Base-by-base conservation (phyloP, 2,888 invertebrate species). In the Monochamus alternatus region DNA sequence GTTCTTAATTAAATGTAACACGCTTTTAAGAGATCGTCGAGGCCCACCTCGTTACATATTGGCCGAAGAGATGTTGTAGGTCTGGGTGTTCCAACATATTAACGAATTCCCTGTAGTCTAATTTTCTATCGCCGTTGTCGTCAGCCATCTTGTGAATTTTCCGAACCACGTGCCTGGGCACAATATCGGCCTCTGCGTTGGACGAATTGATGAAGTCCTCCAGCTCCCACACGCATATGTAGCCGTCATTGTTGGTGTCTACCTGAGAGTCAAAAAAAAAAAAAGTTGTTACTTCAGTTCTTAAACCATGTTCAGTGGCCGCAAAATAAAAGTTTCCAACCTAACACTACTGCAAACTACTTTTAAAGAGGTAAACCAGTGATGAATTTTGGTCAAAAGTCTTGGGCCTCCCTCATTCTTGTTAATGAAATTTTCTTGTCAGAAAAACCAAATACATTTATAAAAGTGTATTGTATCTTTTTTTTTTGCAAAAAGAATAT, bases 71-170 rank as follows among this genome's bases (percentile, higher is more conserved):
- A 47, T 76, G 64, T 43, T 73, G 44, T 5, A 92, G 86, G 73
- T 92, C 91, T 0, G 92, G 91, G 70, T 90, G 86, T 80, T 91
- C 89, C 89, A 93, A 91, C 93, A 95, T 93, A 52, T 91, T 91
- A 44, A 94, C 91, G 81, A 95, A 95, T 89, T 95, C 95, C 32
- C 91, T 90, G 83, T 93, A 94, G 84, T 94, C 93, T 74, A 95
- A 88, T 80, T 91, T 91, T 1, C 94, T 94, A 52, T 94, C 93
- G 76, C 90, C 90, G 85, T 94, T 91, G 52, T 87, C 81, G 87
- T 95, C 95, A 0, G 92, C 92, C 69, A 92, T 90, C 5, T 87
- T 87, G 90, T 95, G 90, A 80, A 95, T 93, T 85, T 92, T 91
- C 70, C 91, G 90, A 5, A 94, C 92, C 47, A 94, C 91, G 74